Percentiles rank a stretch among this genome's conserved stretches.
These are phyloP conservation scores for Clarias platycephalus DNA, from an alignment of 2,797 vertebrate genomes.

Conservation along the genomic window DNA sequence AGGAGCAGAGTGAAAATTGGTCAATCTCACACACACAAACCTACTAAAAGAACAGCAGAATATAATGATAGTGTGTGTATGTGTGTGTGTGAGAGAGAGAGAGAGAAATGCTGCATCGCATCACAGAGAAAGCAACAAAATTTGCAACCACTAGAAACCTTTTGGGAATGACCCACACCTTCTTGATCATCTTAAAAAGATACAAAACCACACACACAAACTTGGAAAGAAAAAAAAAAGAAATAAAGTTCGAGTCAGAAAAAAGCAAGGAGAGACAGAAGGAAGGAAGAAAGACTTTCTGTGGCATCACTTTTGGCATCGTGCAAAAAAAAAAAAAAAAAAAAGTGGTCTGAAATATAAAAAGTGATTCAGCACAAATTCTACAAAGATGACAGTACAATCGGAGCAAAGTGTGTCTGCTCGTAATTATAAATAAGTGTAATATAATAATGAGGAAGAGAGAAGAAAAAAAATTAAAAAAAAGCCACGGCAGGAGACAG, in stretches of 20 bases:
- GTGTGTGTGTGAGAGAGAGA: neutral
- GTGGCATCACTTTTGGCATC: slow-evolving; percentile 69
- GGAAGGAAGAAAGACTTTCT: slow-evolving; percentile 9
- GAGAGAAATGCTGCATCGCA: neutral
- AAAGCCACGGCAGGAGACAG: slow-evolving; percentile 44
- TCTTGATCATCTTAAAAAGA: neutral
- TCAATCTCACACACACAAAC: neutral
- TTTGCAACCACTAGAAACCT: neutral
- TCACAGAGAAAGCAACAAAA: neutral
- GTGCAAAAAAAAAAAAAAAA: slow-evolving; percentile 54
- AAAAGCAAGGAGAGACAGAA: slow-evolving; percentile 9
- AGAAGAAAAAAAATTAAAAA: neutral
- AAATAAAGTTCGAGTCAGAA: neutral
- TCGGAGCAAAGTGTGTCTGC: slow-evolving; percentile 39
- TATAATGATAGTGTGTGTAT: neutral
- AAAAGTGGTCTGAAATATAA: slow-evolving; percentile 46
- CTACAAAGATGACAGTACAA: slow-evolving; percentile 34
- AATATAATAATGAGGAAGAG: slow-evolving; percentile 27
- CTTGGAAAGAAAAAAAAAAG: neutral
- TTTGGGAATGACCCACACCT: neutral
- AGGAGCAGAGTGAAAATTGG: neutral
- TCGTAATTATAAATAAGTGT: slow-evolving; percentile 43
- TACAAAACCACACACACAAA: neutral
- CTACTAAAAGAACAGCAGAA: neutral
- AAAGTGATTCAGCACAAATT: slow-evolving; percentile 44